Evolutionary conservation across 2,888 invertebrate species (phyloP).

Genomic region (Leptinotarsa rubiginosa): DNA sequence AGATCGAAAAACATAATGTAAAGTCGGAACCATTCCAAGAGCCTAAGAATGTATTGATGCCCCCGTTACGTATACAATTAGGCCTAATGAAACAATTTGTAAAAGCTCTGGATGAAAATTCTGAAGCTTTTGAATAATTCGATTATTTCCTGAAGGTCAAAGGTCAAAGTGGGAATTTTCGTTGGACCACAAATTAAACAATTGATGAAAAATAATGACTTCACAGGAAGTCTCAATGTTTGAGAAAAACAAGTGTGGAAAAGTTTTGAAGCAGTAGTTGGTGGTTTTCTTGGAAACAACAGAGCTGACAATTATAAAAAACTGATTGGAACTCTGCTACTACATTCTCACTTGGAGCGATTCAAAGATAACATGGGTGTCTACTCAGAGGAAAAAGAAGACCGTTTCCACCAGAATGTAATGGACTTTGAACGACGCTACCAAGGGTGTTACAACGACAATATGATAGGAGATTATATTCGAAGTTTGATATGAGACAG

Average conservation of each 20-base stretch:
- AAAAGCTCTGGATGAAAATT: constrained; percentile 34
- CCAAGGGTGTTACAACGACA: too few relatives aligned
- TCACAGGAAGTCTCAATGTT: constrained; percentile 2
- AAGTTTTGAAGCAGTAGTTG: constrained; percentile 32
- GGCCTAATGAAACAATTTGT: constrained; percentile 43
- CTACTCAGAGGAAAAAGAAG: too few relatives aligned
- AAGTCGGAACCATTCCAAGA: constrained; percentile 40
- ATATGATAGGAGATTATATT: too few relatives aligned
- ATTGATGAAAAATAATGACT: background rate
- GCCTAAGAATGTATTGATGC: constrained; percentile 39
- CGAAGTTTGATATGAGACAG: too few relatives aligned
- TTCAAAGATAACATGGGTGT: too few relatives aligned
- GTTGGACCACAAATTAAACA: background rate
- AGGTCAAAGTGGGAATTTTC: background rate
- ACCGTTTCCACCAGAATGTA: background rate
- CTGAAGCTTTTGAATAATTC: background rate
- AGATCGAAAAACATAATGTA: constrained; percentile 45
- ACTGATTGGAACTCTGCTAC: background rate
- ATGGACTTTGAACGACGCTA: background rate
- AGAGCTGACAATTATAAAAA: background rate
- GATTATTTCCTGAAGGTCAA: background rate
- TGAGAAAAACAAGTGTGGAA: constrained; percentile 36
- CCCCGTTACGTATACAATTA: constrained; percentile 45
- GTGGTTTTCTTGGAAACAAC: constrained; percentile 18
- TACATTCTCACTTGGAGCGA: too few relatives aligned